phyloP scores from a whole-genome alignment of 2,888 invertebrate species.

The Cheilosia impressa region DNA sequence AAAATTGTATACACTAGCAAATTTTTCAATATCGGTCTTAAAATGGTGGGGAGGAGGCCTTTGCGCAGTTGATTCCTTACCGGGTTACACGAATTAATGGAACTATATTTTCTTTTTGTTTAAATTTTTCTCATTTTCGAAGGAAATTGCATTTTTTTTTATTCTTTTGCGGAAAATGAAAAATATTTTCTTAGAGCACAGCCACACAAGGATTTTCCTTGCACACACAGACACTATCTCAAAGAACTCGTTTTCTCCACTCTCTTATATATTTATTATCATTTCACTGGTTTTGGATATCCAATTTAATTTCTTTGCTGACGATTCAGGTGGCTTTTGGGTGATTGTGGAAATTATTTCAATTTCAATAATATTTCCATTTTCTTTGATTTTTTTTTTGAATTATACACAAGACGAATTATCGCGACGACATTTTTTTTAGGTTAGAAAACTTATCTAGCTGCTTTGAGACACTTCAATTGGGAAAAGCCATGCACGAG shows the following conservation, averaged over 20 bases:
- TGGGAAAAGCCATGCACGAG: not conserved
- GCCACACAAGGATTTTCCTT: conserved; percentile 71
- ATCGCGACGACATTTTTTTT: conserved; percentile 63
- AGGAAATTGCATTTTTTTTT: conserved; percentile 14
- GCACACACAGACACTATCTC: conserved; percentile 79
- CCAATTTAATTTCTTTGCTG: conserved; percentile 60
- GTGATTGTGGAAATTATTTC: conserved; percentile 31
- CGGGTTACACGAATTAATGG: conserved; percentile 15
- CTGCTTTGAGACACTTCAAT: conserved; percentile 16
- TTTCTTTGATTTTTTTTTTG: not conserved
- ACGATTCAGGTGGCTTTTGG: conserved; percentile 37
- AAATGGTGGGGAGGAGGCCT: conserved; percentile 21
- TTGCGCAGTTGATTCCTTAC: conserved; percentile 35
- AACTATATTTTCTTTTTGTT: conserved; percentile 18
- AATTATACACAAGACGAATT: conserved; percentile 23
- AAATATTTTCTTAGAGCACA: conserved; percentile 63
- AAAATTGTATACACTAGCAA: conserved; percentile 64
- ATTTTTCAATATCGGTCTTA: conserved; percentile 35
- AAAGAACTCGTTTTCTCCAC: conserved; percentile 82
- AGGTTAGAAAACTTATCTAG: conserved; percentile 5
- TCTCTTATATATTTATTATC: conserved; percentile 69
- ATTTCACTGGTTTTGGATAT: conserved; percentile 73
- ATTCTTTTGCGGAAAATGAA: conserved; percentile 26
- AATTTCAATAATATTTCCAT: not conserved
- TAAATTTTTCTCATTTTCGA: conserved; percentile 15